Base-by-base conservation (phyloP, 2,797 vertebrate species). In the Lacerta viridis region DNA sequence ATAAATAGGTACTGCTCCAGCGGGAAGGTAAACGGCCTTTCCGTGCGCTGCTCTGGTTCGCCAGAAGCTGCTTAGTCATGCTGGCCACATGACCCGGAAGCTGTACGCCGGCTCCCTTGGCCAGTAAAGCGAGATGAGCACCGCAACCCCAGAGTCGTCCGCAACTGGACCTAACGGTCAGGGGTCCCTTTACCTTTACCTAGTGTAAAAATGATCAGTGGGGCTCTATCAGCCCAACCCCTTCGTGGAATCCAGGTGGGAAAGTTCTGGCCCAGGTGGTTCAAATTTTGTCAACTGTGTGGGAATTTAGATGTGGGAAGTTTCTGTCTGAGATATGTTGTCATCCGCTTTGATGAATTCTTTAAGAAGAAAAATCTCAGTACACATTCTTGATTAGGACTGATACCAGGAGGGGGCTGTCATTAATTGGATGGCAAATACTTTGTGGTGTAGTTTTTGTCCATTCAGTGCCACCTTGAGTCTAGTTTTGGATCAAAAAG, bases 231-330 rank as follows among this genome's bases (percentile, higher is more conserved):
- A 3, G 36, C 10, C 36, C 17, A 66, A 87, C 69, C 13, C 55
- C 69, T 74, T 36, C 5, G 23, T 68, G 41, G 68, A 81, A 25
- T 27, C 18, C 33, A 3, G 18, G 59, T 39, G 18, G 15, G 29
- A 83, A 36, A 18, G 23, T 33, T 82, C 50, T 36, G 7, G 36
- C 41, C 41, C 71, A 81, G 4, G 59, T 41, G 71, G 50, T 33
- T 89, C 29, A 74, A 33, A 84, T 46, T 59, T 78, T 46, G n/a
- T 78, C 74, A 88, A 46, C 33, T 71, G 50, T 55, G 6, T 77
- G 29, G 25, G 75, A 41, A 25, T 41, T 69, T 68, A 77, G 9
- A 83, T 46, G n/a, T 23, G 10, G 29, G 27, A 59, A 27, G 68
- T 55, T 78, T 68, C 61, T 71, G 43, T 20, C n/a, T 25, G 59